phyloP scores from a whole-genome alignment of 2,888 invertebrate species.

The Hirtodrosophila alboralis region DNA sequence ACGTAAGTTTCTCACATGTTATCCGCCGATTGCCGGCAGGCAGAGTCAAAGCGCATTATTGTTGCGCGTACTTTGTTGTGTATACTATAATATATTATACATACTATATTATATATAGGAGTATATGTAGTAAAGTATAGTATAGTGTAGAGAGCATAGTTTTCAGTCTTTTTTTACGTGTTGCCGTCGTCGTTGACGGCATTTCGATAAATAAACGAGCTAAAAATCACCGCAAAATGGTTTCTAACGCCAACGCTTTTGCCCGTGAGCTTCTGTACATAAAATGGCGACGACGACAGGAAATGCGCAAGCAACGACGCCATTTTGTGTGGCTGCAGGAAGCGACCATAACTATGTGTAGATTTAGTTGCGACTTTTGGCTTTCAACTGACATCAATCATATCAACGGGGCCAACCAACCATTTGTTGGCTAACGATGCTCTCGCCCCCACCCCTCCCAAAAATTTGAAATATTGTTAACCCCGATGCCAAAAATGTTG shows the following conservation, averaged over 20 bases:
- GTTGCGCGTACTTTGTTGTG: not conserved
- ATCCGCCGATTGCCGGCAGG: slow-evolving; percentile 13
- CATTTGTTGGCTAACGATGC: not conserved
- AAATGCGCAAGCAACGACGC: slow-evolving; percentile 23
- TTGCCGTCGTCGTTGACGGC: slow-evolving; percentile 10
- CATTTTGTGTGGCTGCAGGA: slow-evolving; percentile 38
- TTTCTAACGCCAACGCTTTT: slow-evolving; percentile 28
- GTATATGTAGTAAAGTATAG: no score
- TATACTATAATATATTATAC: no score
- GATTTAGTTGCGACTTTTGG: slow-evolving; percentile 65
- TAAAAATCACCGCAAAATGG: slow-evolving; percentile 71
- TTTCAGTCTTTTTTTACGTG: slow-evolving; percentile 1
- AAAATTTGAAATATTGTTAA: slow-evolving; percentile 21
- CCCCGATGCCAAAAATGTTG: slow-evolving; percentile 10
- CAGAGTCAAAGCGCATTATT: slow-evolving; percentile 8
- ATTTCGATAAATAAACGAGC: slow-evolving; percentile 66
- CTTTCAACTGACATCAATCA: slow-evolving; percentile 63
- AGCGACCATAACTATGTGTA: slow-evolving; percentile 43
- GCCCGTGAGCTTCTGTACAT: slow-evolving; percentile 53
- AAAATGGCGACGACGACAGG: slow-evolving; percentile 56
- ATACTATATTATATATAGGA: no score
- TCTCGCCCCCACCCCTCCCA: no score
- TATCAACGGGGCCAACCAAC: slow-evolving; percentile 9
- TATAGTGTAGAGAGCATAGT: no score
- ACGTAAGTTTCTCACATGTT: slow-evolving; percentile 56